A percentile compares a stretch with the other conserved stretches of the same genome.
Evolutionary conservation across 2,113 vertebrate species (phyloP).

Genomic region (Pholis gunnellus): DNA sequence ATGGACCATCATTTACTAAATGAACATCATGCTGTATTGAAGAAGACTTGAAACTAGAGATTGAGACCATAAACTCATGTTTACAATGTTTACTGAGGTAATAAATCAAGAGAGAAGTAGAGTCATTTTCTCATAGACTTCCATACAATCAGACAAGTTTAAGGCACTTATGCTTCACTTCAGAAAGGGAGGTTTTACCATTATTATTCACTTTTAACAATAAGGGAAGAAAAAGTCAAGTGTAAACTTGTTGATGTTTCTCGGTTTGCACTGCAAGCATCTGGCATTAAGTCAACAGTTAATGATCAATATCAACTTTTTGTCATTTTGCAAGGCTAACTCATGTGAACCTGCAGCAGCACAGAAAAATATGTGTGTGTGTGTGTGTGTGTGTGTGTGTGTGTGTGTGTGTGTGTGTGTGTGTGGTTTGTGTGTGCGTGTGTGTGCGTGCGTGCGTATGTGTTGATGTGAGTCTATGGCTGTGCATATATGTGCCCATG

Average conservation of each 20-base stretch:
- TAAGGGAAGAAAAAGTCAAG: background rate
- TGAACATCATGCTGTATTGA: background rate
- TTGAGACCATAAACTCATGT: background rate
- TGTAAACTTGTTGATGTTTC: background rate
- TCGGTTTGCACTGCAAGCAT: no score
- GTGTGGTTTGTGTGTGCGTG: no score
- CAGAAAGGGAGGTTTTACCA: background rate
- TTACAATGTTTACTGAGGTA: background rate
- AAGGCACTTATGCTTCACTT: background rate
- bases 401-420: background rate
- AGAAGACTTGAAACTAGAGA: background rate
- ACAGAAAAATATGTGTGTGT: background rate
- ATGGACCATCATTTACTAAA: background rate
- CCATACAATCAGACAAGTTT: background rate
- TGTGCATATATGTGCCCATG: slow-evolving; percentile 56
- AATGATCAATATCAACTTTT: background rate
- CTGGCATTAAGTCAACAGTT: background rate
- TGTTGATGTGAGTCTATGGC: slow-evolving; percentile 12
- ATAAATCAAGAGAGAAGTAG: background rate
- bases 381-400: background rate
- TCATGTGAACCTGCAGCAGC: background rate
- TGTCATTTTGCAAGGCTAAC: background rate
- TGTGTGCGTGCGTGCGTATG: background rate
- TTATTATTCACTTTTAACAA: background rate
- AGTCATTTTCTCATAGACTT: background rate